Evolutionary conservation across 2,797 vertebrate species (phyloP), one percentile per base, ranked within the genome.

Genomic region (Cryptoprocta ferox): DNA sequence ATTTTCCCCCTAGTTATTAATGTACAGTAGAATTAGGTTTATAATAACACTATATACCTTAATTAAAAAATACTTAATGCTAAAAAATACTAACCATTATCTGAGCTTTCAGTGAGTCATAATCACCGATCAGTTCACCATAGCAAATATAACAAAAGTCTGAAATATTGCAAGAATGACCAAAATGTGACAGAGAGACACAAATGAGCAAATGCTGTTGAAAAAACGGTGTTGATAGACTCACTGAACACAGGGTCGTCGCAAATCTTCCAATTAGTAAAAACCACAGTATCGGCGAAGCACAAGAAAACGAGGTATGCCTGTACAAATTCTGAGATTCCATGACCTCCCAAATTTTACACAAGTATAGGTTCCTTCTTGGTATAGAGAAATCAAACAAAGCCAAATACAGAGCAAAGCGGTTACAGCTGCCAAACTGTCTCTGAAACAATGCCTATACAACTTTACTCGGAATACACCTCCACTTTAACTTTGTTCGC

Each of bases 401-500:
- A 96, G 35, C 3, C 37, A 96, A 82, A 89, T 50, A 92, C 61
- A 83, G 95, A 83, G 80, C 39, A 92, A 50, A 94, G 11, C 24
- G 81, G 30, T 65, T 66, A 15, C 70, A 95, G 83, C 3, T 81
- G 73, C 14, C 37, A 82, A 94, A 88, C 26, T 73, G 30, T 50
- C 63, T 76, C 37, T 65, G 76, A 95, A 89, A 94, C 84, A 94
- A 84, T 71, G 66, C 61, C 71, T 71, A 45, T 24, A 68, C 13
- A 95, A 68, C 92, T 81, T 96, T 93, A 85, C 56, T 85, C 82
- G 12, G 42, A 81, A 26, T 81, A 65, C 28, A 96, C 86, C 35
- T 84, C 73, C 59, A 94, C 21, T 92, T 89, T 45, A 83, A 97
- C 28, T 93, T 78, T 95, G 94, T 91, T 95, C 32, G 89, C 32